Base-by-base conservation (phyloP, 2,113 vertebrate species). In the Peromyscus californicus region DNA sequence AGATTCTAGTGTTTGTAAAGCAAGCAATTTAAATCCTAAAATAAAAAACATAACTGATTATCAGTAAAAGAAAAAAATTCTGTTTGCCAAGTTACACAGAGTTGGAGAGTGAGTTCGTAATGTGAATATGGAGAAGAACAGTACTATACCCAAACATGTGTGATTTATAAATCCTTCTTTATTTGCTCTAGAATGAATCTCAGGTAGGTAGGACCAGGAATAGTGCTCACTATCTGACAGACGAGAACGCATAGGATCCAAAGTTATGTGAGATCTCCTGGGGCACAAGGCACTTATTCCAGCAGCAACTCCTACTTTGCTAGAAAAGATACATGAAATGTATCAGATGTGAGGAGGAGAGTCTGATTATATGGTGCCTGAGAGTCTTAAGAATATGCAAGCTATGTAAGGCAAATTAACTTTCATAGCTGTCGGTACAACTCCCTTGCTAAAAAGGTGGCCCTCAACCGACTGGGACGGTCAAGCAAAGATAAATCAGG, bases 401-500 rank as follows among this genome's bases (percentile, higher is more conserved):
- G 16, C 3, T 31, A 31, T 57, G 1, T 16, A 7, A 70, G 9
- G 13, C 16, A 31, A 16, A 59, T 65, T 39, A 86, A n/a, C 19
- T 6, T 45, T 51, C 7, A 29, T 4, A 51, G 17, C 19, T n/a
- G 6, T 67, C 5, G 3, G 6, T n/a, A 5, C 2, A 0, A 22
- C 1, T 33, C 19, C 51, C 10, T 57, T 57, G 33, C 11, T 82
- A 57, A 82, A 19, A 22, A 82, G 51, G 5, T n/a, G 5, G 33
- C 33, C 1, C 4, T 57, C 79, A 82, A 57, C 2, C 11, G 13
- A 65, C 2, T 57, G 21, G 21, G 1, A 8, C 5, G 6, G 29
- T 22, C 36, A 45, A 19, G 75, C 8, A 82, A 54, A 39, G 19
- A 26, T 45, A n/a, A n/a, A 11, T 78, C 4, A 36, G 5, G 4